Base-by-base conservation (phyloP, 2,888 invertebrate species). In the Dinocampus coccinellae region DNA sequence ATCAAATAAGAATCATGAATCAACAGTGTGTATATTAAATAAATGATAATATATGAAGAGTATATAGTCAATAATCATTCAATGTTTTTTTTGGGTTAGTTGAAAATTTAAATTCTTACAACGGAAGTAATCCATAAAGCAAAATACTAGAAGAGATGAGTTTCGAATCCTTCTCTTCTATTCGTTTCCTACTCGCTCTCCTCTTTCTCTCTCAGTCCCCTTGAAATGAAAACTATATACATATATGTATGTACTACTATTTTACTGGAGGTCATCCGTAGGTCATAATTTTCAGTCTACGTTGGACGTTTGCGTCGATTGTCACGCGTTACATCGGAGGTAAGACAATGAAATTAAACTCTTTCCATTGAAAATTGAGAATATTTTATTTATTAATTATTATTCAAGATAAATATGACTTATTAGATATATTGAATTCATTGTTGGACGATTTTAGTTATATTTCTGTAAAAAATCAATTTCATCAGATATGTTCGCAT, bases 221-320 rank as follows among this genome's bases (percentile, higher is more conserved):
- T 20, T 10, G 3, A 20, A 34, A 6, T 34, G 34, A 3, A 36
- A 1, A 20, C n/a, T 60, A 16, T 20, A 34, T 57, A 26, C 57
- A 29, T 57, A 24, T 33, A 16, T 20, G 24, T 60, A 33, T 16
- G 39, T 66, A 62, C 52, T 29, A 70, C n/a, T 39, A n/a, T 13
- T 39, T 4, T 39, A 39, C 70, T 79, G 76, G 80, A 82, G 83
- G 83, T 83, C 83, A 81, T 69, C 69, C 69, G 79, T 84, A 83
- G 83, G 83, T 82, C 84, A 78, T 64, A 75, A 55, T 60, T 75
- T 79, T 81, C 83, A 85, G 83, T 85, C 84, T 79, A 78, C 79
- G 79, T 71, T 79, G 78, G 80, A 79, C 83, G 57, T 72, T 80
- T 76, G 72, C 71, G 74, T 79, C 73, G 79, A 74, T 74, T 77